Evolutionary conservation across 2,797 vertebrate genomes (phyloP).

Genomic region (Selene dorsalis): DNA sequence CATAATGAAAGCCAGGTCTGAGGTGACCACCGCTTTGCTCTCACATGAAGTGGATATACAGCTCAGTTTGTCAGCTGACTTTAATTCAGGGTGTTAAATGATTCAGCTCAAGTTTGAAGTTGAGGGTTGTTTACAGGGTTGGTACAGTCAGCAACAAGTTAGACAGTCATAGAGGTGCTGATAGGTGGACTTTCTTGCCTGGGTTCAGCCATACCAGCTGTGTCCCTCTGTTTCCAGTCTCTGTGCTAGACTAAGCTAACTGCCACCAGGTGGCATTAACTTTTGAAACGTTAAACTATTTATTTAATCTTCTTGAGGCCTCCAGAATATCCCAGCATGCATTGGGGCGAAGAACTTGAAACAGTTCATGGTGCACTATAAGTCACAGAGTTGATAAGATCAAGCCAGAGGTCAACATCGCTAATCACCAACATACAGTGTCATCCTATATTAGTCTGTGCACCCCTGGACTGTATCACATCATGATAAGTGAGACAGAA

Average conservation of each 20-base stretch:
- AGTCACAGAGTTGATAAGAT: neutral
- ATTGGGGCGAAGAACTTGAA: neutral
- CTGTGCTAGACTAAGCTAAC: neutral
- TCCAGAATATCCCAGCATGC: slow-evolving; percentile 12
- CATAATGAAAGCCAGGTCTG: slow-evolving; percentile 34
- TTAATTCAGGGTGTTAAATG: slow-evolving; percentile 31
- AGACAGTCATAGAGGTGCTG: neutral
- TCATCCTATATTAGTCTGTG: neutral
- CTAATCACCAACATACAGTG: neutral
- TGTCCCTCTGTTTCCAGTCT: neutral
- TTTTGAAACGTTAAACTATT: neutral
- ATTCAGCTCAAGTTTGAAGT: slow-evolving; percentile 16
- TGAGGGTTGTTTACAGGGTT: neutral
- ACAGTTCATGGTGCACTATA: slow-evolving; percentile 1
- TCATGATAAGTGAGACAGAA: neutral
- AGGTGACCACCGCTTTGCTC: slow-evolving; percentile 5
- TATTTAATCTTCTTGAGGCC: neutral
- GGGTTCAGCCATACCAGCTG: neutral
- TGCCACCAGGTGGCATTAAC: neutral
- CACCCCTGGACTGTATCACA: neutral
- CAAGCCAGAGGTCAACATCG: neutral
- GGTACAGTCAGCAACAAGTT: too few species aligned
- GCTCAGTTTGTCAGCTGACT: slow-evolving; percentile 34
- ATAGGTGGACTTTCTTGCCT: neutral
- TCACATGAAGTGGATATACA: slow-evolving; percentile 15